These are phyloP conservation scores for Cassiopea andromeda DNA, from an alignment of 30 jellyfish, hydroid and myxozoan genomes.

Conservation along the genomic window DNA sequence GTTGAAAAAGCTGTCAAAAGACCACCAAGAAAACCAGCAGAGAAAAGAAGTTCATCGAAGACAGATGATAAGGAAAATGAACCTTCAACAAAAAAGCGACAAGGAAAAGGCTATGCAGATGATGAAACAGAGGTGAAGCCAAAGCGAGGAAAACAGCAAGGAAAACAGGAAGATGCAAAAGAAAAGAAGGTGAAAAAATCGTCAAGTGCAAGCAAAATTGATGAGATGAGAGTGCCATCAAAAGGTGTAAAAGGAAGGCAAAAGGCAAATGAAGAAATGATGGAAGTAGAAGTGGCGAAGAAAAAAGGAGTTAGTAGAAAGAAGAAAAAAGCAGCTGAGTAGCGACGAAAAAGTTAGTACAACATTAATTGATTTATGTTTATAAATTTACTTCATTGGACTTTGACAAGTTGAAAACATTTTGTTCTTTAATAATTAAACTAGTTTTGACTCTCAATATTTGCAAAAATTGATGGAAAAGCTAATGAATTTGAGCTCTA, in stretches of 20 bases:
- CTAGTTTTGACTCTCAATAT: no score
- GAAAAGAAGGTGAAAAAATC: slow-evolving; percentile 23
- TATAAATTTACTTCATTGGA: no score
- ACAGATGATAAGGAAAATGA: slow-evolving; percentile 34
- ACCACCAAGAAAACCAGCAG: slow-evolving; percentile 19
- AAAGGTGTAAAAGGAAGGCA: slow-evolving; percentile 16
- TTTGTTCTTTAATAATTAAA: no score
- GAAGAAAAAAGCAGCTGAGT: slow-evolving; percentile 12
- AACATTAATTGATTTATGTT: no score
- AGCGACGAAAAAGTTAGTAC: slow-evolving; percentile 5
- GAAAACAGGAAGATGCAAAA: neutral
- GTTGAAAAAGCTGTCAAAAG: slow-evolving; percentile 2
- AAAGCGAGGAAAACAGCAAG: neutral
- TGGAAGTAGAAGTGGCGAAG: slow-evolving; percentile 1
- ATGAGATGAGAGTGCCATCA: slow-evolving; percentile 7
- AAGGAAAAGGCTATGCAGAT: neutral
- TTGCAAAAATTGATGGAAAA: no score
- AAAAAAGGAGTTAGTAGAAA: no score
- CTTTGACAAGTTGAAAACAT: no score
- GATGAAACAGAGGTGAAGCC: neutral
- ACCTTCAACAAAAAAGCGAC: neutral
- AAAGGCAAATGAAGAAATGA: slow-evolving; percentile 9
- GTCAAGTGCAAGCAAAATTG: slow-evolving; percentile 43
- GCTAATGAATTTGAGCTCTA: no score
- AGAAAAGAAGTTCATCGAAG: neutral